Evolutionary conservation across 2,888 invertebrate genomes (phyloP).

Genomic region (Hypselothyrea guttata): DNA sequence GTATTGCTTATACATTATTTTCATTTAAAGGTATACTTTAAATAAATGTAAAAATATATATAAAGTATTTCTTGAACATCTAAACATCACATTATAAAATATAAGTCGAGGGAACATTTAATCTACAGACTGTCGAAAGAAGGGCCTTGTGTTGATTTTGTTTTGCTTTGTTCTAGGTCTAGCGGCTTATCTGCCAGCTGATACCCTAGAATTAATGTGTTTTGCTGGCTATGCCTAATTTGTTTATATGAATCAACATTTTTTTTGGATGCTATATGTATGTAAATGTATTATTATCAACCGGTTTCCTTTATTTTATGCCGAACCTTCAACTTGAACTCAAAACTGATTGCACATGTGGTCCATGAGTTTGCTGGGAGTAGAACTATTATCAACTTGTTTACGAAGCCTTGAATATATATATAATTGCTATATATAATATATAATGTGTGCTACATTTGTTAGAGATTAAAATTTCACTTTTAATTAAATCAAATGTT

Average conservation of each 20-base stretch:
- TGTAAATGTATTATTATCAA: too few species aligned
- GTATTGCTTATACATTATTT: too few species aligned
- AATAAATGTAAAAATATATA: too few species aligned
- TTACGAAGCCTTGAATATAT: not conserved
- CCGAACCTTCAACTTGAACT: constrained; percentile 34
- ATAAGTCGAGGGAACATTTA: too few species aligned
- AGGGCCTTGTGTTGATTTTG: not conserved
- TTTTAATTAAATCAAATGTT: too few species aligned
- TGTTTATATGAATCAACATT: constrained; percentile 29
- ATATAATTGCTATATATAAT: not conserved
- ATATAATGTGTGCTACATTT: constrained; percentile 25
- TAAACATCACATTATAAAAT: too few species aligned
- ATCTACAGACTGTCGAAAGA: too few species aligned
- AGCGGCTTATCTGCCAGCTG: not conserved
- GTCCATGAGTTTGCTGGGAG: not conserved
- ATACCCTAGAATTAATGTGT: not conserved
- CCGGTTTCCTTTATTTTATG: not conserved
- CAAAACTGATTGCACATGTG: not conserved
- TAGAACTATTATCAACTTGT: not conserved
- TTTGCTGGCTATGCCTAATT: constrained; percentile 17
- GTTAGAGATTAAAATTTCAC: not conserved
- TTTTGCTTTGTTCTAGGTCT: too few species aligned
- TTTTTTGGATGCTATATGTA: not conserved
- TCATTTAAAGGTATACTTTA: too few species aligned
- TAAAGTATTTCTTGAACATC: too few species aligned